A percentile compares a stretch with the other conserved stretches of the same genome.
These are phyloP conservation scores for Cathartes aura DNA, from an alignment of 2,113 vertebrate genomes.

Conservation along the genomic window DNA sequence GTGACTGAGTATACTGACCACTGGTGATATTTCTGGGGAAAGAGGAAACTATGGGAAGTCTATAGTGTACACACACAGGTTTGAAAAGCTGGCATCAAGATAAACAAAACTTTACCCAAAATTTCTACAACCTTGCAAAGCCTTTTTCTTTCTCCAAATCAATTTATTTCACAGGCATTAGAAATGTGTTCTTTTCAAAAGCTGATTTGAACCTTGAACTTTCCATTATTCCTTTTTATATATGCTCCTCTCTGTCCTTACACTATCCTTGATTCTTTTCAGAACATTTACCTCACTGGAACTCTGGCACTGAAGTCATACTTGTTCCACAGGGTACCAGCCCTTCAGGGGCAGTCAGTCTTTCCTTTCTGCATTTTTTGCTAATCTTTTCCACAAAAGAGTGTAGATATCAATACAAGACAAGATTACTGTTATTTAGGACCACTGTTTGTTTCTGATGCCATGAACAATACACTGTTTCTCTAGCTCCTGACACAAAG, in stretches of 20 bases:
- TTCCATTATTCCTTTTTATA: neutral
- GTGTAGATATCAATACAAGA: neutral
- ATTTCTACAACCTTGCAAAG: neutral
- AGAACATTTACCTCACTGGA: neutral
- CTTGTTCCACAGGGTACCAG: neutral
- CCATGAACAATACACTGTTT: neutral
- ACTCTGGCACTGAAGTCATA: neutral
- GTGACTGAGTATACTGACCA: neutral
- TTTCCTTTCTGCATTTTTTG: neutral
- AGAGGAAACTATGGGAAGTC: neutral
- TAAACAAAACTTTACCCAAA: neutral
- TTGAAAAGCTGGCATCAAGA: neutral
- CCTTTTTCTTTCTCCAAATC: neutral
- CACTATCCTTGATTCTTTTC: neutral
- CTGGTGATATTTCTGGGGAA: neutral
- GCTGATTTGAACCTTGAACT: neutral
- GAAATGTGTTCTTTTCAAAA: neutral
- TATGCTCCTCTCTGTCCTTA: neutral
- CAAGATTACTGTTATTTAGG: neutral
- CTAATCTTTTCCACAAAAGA: neutral
- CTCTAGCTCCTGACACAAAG: neutral
- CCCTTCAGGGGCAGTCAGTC: neutral
- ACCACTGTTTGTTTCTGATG: neutral
- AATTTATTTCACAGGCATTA: neutral
- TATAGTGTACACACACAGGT: fast-evolving